phyloP scores from a whole-genome alignment of 1,140 invertebrate genomes.

The Helicorthomorpha holstii region DNA sequence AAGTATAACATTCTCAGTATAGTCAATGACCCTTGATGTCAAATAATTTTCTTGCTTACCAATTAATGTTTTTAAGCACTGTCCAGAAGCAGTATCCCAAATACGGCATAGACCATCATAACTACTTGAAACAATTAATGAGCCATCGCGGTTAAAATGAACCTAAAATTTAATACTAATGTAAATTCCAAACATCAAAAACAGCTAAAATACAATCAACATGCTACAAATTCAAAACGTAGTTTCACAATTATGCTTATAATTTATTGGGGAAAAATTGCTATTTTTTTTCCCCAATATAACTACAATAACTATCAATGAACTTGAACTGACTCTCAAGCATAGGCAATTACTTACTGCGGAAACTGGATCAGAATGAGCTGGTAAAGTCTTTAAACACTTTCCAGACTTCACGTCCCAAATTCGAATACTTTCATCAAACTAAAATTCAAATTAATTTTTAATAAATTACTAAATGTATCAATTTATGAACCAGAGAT shows the following conservation, averaged over 20 bases:
- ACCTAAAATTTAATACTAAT: constrained; percentile 27
- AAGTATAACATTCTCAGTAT: constrained; percentile 6
- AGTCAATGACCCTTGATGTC: not conserved
- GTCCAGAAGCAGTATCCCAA: constrained; percentile 98
- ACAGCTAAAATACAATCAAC: not conserved
- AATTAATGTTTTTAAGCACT: constrained; percentile 93
- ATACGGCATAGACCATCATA: constrained; percentile 99
- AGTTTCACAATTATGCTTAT: no score
- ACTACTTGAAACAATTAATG: constrained; percentile 93
- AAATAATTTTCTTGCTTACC: constrained; percentile 28
- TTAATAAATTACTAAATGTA: constrained; percentile 2
- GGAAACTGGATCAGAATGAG: constrained; percentile 98
- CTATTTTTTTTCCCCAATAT: no score
- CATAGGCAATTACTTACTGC: constrained; percentile 44
- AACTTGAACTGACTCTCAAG: no score
- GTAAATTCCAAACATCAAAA: not conserved
- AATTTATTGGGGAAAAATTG: constrained; percentile 1
- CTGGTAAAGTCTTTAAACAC: constrained; percentile 94
- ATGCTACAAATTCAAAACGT: no score
- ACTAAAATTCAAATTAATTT: constrained; percentile 34
- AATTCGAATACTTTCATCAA: constrained; percentile 97
- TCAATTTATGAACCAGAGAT: no score
- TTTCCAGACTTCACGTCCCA: constrained; percentile 99
- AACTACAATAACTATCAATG: no score
- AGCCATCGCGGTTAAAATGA: constrained; percentile 96